Percentiles rank a stretch among this genome's conserved stretches.
Evolutionary conservation across 1,140 invertebrate genomes (phyloP).

Genomic region (Anthonomus grandis): DNA sequence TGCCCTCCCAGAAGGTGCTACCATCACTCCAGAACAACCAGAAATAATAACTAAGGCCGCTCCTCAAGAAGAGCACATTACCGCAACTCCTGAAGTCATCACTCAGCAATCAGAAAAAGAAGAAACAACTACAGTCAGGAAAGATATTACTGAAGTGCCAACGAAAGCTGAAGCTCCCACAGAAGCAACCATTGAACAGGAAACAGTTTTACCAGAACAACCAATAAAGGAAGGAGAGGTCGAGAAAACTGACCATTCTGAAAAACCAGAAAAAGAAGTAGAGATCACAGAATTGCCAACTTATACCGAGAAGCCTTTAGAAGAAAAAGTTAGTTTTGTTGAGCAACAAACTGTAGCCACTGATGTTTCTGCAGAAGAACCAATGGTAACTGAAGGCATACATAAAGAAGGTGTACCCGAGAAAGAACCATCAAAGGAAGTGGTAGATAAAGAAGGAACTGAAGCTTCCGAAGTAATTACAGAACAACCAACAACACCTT

Average conservation of each 20-base stretch:
- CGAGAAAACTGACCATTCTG: background rate
- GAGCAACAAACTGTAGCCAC: background rate
- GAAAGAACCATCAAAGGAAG: slow-evolving; percentile 4
- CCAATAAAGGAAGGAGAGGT: slow-evolving; percentile 11
- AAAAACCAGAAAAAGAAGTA: slow-evolving; percentile 25
- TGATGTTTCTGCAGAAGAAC: slow-evolving; percentile 2
- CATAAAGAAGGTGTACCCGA: slow-evolving; percentile 13
- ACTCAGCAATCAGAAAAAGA: slow-evolving; percentile 27
- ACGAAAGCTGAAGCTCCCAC: slow-evolving; percentile 26
- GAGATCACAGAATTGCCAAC: slow-evolving; percentile 11
- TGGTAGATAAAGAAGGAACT: slow-evolving; percentile 16
- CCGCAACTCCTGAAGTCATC: too few relatives aligned
- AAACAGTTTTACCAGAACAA: slow-evolving; percentile 1
- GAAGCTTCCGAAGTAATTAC: slow-evolving; percentile 2
- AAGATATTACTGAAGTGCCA: background rate
- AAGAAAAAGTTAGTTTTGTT: background rate
- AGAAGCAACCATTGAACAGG: background rate
- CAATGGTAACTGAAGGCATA: background rate
- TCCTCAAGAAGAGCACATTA: background rate
- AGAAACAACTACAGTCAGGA: slow-evolving; percentile 13
- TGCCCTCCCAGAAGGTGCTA: background rate
- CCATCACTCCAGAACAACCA: background rate
- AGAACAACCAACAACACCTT: slow-evolving; percentile 22
- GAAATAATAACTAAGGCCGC: background rate
- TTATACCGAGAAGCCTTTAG: slow-evolving; percentile 4